These are phyloP conservation scores for Diceros bicornis DNA, from an alignment of 2,797 vertebrate species.

Conservation along the genomic window DNA sequence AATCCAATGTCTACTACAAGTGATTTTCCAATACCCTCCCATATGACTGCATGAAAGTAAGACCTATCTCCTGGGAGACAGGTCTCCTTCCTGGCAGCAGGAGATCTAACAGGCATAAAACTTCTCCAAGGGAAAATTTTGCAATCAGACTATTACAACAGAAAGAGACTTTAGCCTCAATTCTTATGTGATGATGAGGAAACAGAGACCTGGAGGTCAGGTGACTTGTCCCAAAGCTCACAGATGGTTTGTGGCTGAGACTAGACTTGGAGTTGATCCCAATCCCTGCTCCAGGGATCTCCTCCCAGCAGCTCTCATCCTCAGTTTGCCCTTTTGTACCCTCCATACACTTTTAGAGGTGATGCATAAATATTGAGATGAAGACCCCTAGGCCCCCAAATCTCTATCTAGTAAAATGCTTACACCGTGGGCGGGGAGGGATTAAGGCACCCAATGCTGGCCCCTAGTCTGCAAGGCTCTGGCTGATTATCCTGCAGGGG, in stretches of 20 bases:
- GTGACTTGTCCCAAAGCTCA: background rate
- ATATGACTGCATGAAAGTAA: background rate
- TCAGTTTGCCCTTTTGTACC: background rate
- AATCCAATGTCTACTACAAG: background rate
- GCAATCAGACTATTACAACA: background rate
- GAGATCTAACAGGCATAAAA: background rate
- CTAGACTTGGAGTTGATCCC: background rate
- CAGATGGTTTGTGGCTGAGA: background rate
- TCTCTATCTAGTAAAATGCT: background rate
- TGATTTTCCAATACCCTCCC: background rate
- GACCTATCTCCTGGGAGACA: background rate
- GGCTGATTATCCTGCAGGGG: background rate
- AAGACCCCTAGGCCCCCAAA: background rate
- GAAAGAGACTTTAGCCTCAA: background rate
- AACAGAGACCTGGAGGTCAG: background rate
- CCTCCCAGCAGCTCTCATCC: background rate
- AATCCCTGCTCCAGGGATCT: background rate
- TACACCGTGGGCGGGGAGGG: background rate
- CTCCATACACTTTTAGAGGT: background rate
- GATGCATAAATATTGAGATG: background rate
- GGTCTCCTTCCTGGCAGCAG: background rate
- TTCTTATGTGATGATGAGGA: background rate
- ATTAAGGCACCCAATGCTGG: background rate
- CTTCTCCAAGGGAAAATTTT: conserved; percentile 2
- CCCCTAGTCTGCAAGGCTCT: background rate